These are phyloP conservation scores for Arge pagana DNA, from an alignment of 2,888 invertebrate genomes.

Conservation along the genomic window DNA sequence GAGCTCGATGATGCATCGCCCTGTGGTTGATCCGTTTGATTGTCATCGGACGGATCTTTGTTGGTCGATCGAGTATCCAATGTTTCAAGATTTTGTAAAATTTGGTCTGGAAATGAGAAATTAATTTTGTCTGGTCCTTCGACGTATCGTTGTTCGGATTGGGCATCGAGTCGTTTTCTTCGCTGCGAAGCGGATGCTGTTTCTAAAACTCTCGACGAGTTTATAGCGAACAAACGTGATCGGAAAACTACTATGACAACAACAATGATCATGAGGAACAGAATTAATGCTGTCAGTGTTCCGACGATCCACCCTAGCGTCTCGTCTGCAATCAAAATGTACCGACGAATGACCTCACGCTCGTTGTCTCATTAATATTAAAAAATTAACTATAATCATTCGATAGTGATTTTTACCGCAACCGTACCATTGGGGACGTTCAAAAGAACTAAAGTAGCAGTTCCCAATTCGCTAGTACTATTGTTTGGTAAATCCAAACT, in stretches of 20 bases:
- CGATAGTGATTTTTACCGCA: no score
- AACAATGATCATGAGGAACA: slow-evolving; percentile 48
- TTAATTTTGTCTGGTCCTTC: slow-evolving; percentile 37
- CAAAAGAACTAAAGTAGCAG: slow-evolving; percentile 46
- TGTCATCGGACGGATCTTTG: slow-evolving; percentile 42
- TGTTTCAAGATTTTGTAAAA: slow-evolving; percentile 25
- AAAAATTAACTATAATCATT: no score
- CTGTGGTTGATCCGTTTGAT: slow-evolving; percentile 35
- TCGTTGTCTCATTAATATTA: no score
- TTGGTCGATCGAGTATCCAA: slow-evolving; percentile 32
- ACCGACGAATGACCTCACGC: not conserved
- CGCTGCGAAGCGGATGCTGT: slow-evolving; percentile 31
- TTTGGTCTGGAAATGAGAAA: slow-evolving; percentile 32
- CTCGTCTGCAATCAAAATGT: slow-evolving; percentile 40
- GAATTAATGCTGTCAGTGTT: slow-evolving; percentile 46
- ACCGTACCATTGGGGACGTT: slow-evolving; percentile 41
- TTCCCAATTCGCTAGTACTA: slow-evolving; percentile 44
- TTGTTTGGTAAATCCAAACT: slow-evolving; percentile 34
- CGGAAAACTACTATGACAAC: slow-evolving; percentile 51
- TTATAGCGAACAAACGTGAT: slow-evolving; percentile 41
- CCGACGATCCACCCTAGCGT: slow-evolving; percentile 54
- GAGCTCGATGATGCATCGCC: slow-evolving; percentile 24
- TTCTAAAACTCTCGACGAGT: slow-evolving; percentile 41
- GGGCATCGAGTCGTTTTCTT: not conserved
- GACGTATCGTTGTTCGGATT: slow-evolving; percentile 30